These are phyloP conservation scores for Itoplectis maculator DNA, from an alignment of 2,888 invertebrate genomes.

Conservation along the genomic window DNA sequence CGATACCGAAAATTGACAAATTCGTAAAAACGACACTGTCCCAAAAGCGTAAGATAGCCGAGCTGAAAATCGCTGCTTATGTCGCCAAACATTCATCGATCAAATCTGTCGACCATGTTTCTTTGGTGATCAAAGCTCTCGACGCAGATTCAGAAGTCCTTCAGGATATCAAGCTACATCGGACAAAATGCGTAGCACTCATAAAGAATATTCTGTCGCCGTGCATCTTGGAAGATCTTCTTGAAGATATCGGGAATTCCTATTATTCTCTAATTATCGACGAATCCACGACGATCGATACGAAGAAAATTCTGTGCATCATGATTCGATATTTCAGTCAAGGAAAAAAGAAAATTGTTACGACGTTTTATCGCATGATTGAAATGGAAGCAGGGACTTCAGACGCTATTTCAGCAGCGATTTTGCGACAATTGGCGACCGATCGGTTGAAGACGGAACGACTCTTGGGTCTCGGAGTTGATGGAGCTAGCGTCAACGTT, in stretches of 20 bases:
- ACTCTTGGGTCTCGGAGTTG: constrained; percentile 70
- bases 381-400: constrained; percentile 65
- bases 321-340: constrained; percentile 66
- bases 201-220: constrained; percentile 79
- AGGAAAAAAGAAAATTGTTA: constrained; percentile 48
- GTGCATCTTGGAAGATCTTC: constrained; percentile 72
- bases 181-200: constrained; percentile 72
- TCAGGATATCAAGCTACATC: constrained; percentile 70
- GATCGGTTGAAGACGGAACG: constrained; percentile 66
- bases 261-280: constrained; percentile 75
- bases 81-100: constrained; percentile 66
- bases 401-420: constrained; percentile 50
- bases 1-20: neutral
- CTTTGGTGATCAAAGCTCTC: constrained; percentile 64
- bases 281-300: constrained; percentile 73
- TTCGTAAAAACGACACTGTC: too few relatives aligned
- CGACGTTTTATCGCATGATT: constrained; percentile 67
- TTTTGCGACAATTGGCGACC: constrained; percentile 61
- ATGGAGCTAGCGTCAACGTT: constrained; percentile 72
- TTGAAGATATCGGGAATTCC: constrained; percentile 74
- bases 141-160: constrained; percentile 68
- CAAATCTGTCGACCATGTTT: too few relatives aligned
- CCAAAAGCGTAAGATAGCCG: too few relatives aligned
- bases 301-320: constrained; percentile 63
- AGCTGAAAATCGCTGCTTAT: constrained; percentile 5